Percentiles rank a stretch among this genome's conserved stretches.
Conservation (phyloP, 2,888 invertebrate species). For the Colostygia pectinataria region DNA sequence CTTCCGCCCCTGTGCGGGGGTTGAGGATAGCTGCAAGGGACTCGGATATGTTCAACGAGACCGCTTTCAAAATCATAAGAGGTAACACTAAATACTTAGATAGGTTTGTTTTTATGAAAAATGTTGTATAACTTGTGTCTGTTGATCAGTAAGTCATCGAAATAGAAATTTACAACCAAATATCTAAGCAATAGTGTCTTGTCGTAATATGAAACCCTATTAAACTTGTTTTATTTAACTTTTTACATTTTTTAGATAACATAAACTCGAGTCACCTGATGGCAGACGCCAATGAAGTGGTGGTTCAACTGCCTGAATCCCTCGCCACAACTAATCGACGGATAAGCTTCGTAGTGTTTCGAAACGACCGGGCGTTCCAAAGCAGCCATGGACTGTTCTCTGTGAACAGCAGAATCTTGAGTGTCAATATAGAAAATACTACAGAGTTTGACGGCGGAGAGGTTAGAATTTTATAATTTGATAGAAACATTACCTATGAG, state of each 20-base stretch:
- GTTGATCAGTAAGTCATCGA: no score
- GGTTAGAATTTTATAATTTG: slow-evolving; percentile 42
- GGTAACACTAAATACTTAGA: no score
- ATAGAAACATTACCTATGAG: no score
- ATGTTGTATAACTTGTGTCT: no score
- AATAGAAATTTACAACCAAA: no score
- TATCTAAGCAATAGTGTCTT: no score
- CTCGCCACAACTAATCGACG: slow-evolving; percentile 52
- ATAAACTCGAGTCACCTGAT: slow-evolving; percentile 49
- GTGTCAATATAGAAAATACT: slow-evolving; percentile 67
- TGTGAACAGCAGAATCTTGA: slow-evolving; percentile 77
- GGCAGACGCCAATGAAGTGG: slow-evolving; percentile 56
- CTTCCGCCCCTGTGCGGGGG: slow-evolving; percentile 56
- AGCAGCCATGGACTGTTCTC: slow-evolving; percentile 26
- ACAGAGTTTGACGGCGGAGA: slow-evolving; percentile 60
- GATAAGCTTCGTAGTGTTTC: slow-evolving; percentile 75
- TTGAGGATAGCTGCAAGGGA: slow-evolving; percentile 50
- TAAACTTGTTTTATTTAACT: no score
- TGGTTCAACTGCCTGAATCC: slow-evolving; percentile 65
- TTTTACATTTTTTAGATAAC: slow-evolving; percentile 52
- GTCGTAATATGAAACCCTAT: no score
- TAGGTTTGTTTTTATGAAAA: no score
- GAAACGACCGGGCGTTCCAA: slow-evolving; percentile 71
- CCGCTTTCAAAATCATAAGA: slow-evolving; percentile 60
- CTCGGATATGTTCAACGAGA: slow-evolving; percentile 49